Percentiles rank a stretch among this genome's conserved stretches.
phyloP scores from a whole-genome alignment of 2,113 vertebrate genomes.

The Phylloscopus trochiloides region DNA sequence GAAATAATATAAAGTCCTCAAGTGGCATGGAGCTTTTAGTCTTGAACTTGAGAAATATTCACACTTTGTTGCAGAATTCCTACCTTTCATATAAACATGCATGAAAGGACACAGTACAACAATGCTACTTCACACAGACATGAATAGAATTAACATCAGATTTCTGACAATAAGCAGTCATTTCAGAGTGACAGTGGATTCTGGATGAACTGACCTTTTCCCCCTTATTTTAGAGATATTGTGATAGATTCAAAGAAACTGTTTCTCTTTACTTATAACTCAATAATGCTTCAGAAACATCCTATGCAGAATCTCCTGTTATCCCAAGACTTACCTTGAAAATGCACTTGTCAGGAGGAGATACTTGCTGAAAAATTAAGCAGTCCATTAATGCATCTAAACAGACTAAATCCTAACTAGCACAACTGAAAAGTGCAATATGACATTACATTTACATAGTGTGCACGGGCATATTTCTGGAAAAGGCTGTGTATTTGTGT shows the following conservation, averaged over 20 bases:
- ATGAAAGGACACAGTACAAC: background rate
- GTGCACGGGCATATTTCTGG: background rate
- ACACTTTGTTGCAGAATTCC: background rate
- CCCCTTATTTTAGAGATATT: background rate
- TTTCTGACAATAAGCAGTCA: background rate
- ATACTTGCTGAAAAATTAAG: background rate
- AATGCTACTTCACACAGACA: background rate
- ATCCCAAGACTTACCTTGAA: background rate
- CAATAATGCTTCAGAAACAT: background rate
- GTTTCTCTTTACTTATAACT: background rate
- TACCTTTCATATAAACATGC: background rate
- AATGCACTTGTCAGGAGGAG: background rate
- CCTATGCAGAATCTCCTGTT: background rate
- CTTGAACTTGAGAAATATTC: background rate
- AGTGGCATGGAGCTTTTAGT: background rate
- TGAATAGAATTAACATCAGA: background rate
- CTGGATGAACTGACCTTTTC: background rate
- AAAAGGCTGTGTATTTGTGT: background rate
- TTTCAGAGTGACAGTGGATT: background rate
- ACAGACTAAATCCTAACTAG: background rate
- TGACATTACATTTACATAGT: background rate
- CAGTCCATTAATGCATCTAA: background rate
- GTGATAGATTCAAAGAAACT: background rate
- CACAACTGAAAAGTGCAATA: background rate
- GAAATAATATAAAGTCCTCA: background rate